These are phyloP conservation scores for Phaedon cochleariae DNA, from an alignment of 2,888 invertebrate genomes.

Conservation along the genomic window DNA sequence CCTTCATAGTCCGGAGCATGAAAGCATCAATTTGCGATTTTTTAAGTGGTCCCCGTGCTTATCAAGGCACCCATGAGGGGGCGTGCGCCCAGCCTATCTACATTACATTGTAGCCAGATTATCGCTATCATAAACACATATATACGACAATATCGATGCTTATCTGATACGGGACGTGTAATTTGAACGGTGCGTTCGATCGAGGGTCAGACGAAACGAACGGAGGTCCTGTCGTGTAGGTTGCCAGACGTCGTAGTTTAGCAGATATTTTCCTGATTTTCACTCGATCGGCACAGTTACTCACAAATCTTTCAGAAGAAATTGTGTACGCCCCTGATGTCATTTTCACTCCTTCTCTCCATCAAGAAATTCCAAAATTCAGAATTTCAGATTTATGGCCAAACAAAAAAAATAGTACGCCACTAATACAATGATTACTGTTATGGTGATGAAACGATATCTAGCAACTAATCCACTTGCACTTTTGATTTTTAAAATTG, in stretches of 20 bases:
- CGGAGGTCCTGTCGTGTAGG: no score
- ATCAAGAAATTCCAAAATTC: no score
- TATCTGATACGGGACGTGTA: constrained; percentile 40
- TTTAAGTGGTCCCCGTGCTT: constrained; percentile 7
- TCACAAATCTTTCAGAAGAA: no score
- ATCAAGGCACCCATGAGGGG: background rate
- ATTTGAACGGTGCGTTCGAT: constrained; percentile 23
- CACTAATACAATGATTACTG: no score
- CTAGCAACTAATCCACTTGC: no score
- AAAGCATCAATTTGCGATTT: constrained; percentile 26
- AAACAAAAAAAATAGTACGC: no score
- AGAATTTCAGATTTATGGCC: no score
- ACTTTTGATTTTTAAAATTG: no score
- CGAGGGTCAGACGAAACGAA: background rate
- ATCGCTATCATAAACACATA: constrained; percentile 31
- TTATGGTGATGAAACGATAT: no score
- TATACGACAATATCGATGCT: constrained; percentile 26
- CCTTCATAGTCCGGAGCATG: constrained; percentile 2
- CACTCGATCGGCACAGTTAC: no score
- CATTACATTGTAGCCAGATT: constrained; percentile 17
- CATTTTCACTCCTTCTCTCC: no score
- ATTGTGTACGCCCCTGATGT: no score
- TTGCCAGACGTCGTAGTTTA: background rate
- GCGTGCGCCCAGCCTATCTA: background rate
- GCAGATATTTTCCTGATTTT: background rate